These are phyloP conservation scores for Pseudachorutes palmiensis DNA, from an alignment of 1,140 invertebrate genomes.

Conservation along the genomic window DNA sequence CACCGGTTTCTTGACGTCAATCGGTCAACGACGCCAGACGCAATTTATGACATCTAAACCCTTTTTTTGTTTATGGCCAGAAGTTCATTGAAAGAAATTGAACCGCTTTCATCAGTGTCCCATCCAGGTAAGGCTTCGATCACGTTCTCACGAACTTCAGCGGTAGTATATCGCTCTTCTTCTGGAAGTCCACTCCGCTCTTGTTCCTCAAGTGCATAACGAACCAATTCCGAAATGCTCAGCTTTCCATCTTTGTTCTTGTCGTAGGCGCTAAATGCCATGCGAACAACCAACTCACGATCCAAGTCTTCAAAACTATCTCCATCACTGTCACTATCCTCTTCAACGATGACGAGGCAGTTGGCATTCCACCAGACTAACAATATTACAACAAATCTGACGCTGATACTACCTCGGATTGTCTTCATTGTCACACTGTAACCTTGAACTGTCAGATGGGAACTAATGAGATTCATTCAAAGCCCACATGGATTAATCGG, in stretches of 20 bases:
- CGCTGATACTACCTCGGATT: too few relatives aligned
- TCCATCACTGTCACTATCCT: too few relatives aligned
- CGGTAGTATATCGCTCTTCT: background rate
- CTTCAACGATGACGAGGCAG: too few relatives aligned
- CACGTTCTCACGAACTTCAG: slow-evolving; percentile 1
- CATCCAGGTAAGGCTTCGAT: background rate
- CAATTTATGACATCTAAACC: background rate
- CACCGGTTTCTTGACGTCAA: background rate
- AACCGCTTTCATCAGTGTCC: background rate
- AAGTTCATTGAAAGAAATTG: background rate
- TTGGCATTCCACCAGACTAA: too few relatives aligned
- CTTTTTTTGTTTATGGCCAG: background rate
- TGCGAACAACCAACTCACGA: background rate
- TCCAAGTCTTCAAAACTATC: slow-evolving; percentile 1
- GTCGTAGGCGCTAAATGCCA: slow-evolving; percentile 1
- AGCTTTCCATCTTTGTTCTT: background rate
- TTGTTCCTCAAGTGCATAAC: background rate
- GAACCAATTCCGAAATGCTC: background rate
- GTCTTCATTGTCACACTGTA: too few relatives aligned
- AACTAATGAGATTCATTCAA: too few relatives aligned
- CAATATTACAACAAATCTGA: too few relatives aligned
- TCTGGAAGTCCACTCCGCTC: background rate
- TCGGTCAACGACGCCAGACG: background rate
- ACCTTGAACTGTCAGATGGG: too few relatives aligned
- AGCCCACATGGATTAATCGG: too few relatives aligned